Evolutionary conservation across 1,140 invertebrate genomes (phyloP), one percentile per base, ranked within the genome.

Genomic region (Psix sp.): DNA sequence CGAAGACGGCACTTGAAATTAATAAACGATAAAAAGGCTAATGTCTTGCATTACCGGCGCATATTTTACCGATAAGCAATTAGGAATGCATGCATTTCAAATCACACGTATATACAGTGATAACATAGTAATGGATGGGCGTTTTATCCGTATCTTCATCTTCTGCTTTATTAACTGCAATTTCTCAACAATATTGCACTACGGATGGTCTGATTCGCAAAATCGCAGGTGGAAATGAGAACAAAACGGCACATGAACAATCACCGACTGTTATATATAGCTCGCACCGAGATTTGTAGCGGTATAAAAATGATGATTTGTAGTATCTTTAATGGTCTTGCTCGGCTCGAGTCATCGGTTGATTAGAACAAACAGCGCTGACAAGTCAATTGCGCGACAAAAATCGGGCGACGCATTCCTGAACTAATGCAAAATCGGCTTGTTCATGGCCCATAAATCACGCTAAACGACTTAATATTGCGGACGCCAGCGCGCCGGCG

Each of bases 361-460:
- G 49, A 57, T 62, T 62, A 57, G 57, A 56, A 38, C 36, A 49
- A 56, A 24, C 42, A 21, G 5, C 49, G 24, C 57, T 63, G 49
- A 49, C 57, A 57, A 71, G 51, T 63, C 57, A 71, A 68, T 63
- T 71, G 5, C 10, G 29, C 15, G 56, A 39, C 51, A 20, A 70
- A 60, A 60, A 48, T 54, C 10, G n/a, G 9, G 17, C n/a, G 18
- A 48, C 48, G 17, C 51, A 52, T 51, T 63, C 56, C 35, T 24
- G 18, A 13, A 56, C 36, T 29, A 31, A 68, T 45, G 54, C 51
- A 29, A 54, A 60, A 60, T 56, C 16, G 40, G 43, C 9, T 16
- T 18, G 46, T 65, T 73, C 54, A 73, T 48, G 70, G 56, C n/a
- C 70, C 70, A 49, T 73, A 73, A 73, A 73, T 66, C 70, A 73